These are phyloP conservation scores for Caenorhabditis virilis DNA, from an alignment of 2,888 invertebrate species.

Conservation along the genomic window DNA sequence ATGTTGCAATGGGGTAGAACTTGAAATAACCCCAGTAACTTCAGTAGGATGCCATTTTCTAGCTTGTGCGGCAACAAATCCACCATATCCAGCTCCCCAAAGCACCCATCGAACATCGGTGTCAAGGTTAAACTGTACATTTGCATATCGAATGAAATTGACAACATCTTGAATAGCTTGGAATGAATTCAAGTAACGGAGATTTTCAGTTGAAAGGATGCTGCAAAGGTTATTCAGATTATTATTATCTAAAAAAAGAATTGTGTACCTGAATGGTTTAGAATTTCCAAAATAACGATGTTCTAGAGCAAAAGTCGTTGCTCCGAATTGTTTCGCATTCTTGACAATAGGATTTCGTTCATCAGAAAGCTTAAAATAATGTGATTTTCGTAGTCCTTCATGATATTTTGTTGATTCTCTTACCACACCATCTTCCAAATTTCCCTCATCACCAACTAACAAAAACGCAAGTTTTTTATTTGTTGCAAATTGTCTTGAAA, in stretches of 20 bases:
- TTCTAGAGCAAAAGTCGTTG: constrained; percentile 84
- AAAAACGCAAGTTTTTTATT: no score
- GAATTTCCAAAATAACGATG: constrained; percentile 89
- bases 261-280: constrained; percentile 73
- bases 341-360: constrained; percentile 28
- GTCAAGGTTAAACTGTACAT: constrained; percentile 77
- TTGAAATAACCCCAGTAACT: constrained; percentile 83
- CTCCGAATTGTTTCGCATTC: constrained; percentile 76
- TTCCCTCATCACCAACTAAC: no score
- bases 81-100: constrained; percentile 51
- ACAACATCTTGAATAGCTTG: constrained; percentile 81
- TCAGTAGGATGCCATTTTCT: constrained; percentile 83
- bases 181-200: constrained; percentile 77
- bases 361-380: constrained; percentile 7
- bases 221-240: no score
- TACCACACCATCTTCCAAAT: no score
- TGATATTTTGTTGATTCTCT: no score
- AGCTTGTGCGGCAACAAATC: constrained; percentile 83
- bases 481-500: no score
- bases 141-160: constrained; percentile 75
- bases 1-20: constrained; percentile 86
- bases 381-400: no score
- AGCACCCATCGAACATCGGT: constrained; percentile 75
- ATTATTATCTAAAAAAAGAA: no score
- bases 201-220: constrained; percentile 74